Base-by-base conservation (phyloP, 1,140 invertebrate species). In the Drosophila sp. region DNA sequence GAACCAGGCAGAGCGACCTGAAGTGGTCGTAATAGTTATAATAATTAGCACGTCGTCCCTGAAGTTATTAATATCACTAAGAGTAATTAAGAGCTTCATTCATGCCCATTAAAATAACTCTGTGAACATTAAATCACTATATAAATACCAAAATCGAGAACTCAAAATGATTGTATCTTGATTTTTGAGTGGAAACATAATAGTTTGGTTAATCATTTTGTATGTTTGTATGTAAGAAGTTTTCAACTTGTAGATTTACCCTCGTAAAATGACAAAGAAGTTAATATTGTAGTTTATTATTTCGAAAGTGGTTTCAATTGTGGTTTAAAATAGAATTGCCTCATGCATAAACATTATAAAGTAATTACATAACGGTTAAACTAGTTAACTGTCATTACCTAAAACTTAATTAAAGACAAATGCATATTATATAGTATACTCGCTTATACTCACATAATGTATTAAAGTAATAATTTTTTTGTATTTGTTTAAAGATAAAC, bases 291-390 rank as follows among this genome's bases (percentile, higher is more conserved):
- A 50, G 17, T 44, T 17, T 5, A 27, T 0, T 3, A 27, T 50
- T 50, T 50, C 44, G 25, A 50, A 50, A 50, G 23, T 50, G 2
- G 23, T 27, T 27, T 27, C 44, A 25, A 2, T 50, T 50, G 44
- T 6, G 23, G 2, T 50, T 50, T 27, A 50, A 50, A 17, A 23
- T 10, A 50, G 44, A 50, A 50, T 50, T 50, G 10, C 44, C 44
- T 50, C 44, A 50, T 50, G 44, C 44, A n/a, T 50, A 50, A 50
- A 50, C 23, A 8, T 50, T 27, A 50, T 50, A 50, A 50, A 50
- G 23, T 7, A 50, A 50, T 50, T 50, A 10, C 44, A 50, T 50
- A 50, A 50, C 44, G 7, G 44, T 27, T 27, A 50, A 50, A 50
- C 44, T 50, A 50, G 23, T 50, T 50, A 50, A 50, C 27, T 50